Base-by-base conservation (phyloP, 2,888 invertebrate genomes). In the Trachelus tabidus region DNA sequence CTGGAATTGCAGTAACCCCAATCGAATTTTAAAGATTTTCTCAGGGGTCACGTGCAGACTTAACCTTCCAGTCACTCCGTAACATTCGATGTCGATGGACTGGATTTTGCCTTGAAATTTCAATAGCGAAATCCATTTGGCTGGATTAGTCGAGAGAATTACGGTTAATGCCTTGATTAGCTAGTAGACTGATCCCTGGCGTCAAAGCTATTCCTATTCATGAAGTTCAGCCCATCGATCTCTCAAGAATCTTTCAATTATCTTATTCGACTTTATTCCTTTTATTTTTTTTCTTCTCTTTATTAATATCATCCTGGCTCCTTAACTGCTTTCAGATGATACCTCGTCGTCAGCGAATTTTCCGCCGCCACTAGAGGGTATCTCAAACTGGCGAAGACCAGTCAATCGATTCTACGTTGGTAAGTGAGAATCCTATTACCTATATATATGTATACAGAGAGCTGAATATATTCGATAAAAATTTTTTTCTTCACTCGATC, bases 1-100 rank as follows among this genome's bases (percentile, higher is more conserved):
- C 56, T 75, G 78, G 75, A 81, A 81, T 82, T 77, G 77, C 73
- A 77, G 79, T 75, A 80, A 37, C 73, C 77, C 75, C 78, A 76
- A 78, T 82, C 78, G 81, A 82, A 81, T 82, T 81, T 82, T 81
- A 80, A 81, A 81, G 75, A 76, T 79, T 79, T 76, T 77, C 78
- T 31, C 73, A 12, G 35, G 81, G 75, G 77, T 78, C 78, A 75
- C 71, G 75, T 73, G 75, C 73, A 75, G 31, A 56, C 23, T 56
- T 56, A 56, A 56, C 23, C 56, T 56, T 15, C 56, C 56, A 56
- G 56, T 56, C 23, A 56, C 23, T 23, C 56, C 23, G 56, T 6
- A 23, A 23, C 23, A 23, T 56, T 15, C 23, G 56, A 56, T 56
- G 23, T 56, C 56, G 56, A 56, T 56, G 56, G 23, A 56, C 23